Base-by-base conservation (phyloP, 1,140 invertebrate genomes). In the Monomorium pharaonis region DNA sequence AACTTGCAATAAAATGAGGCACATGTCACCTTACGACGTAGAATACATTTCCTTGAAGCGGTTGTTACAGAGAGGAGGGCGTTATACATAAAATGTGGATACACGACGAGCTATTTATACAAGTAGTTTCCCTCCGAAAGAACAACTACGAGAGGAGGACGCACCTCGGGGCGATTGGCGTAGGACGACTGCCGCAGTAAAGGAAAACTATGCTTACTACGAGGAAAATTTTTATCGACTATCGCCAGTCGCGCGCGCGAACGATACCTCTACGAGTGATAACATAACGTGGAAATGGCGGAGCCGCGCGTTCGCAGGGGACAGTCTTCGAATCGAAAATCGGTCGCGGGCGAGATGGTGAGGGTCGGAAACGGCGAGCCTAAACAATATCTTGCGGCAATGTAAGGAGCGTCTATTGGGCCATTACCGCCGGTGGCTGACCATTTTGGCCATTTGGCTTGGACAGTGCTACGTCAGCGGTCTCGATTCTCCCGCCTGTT, bases 341-440 rank as follows among this genome's bases (percentile, higher is more conserved):
- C 86, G 89, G 24, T 70, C 21, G 74, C 70, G 63, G 78, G 65
- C 27, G 42, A 47, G 58, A 33, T 10, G 54, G 42, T 65, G 30
- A 60, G 83, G 88, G 54, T 21, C 75, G 90, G 89, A 92, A 91
- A 93, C 80, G 89, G 86, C 91, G 90, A 88, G 94, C 92, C 93
- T 95, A 95, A 95, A 95, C 94, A 95, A 95, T 95, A 95, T 95
- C 94, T 94, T 93, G 93, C 92, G 93, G 93, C 93, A 88, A 94
- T 94, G 93, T 95, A 94, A 94, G 94, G 93, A 94, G 93, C 94
- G 94, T 94, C 94, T 94, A 94, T 95, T 94, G 94, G 94, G 93
- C 94, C 94, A 95, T 95, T 95, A 95, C 93, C 92, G 91, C 93
- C 91, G 92, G 92, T 92, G 89, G 93, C 93, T 94, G 94, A 94